These are phyloP conservation scores for Rallus crepitans DNA, from an alignment of 2,797 vertebrate species.

Conservation along the genomic window DNA sequence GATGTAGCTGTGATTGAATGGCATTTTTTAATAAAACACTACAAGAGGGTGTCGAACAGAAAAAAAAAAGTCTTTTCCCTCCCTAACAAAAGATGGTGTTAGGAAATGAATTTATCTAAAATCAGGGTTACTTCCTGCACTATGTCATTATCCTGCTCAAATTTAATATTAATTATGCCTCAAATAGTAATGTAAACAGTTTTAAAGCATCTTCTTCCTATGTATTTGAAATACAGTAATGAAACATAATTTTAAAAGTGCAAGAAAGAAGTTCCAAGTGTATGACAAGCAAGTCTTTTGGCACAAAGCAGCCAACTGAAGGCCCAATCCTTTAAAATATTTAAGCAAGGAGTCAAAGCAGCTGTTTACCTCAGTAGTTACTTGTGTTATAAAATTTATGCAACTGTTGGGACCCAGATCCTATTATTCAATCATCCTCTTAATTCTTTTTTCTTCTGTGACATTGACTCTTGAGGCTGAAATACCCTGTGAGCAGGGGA, in stretches of 20 bases:
- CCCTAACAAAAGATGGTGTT: not conserved
- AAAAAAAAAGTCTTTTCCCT: not conserved
- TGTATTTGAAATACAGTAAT: not conserved
- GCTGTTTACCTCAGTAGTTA: not conserved
- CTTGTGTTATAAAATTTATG: not conserved
- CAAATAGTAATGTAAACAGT: not conserved
- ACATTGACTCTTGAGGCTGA: not conserved
- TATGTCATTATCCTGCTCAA: not conserved
- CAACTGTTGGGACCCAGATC: not conserved
- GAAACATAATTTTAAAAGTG: not conserved
- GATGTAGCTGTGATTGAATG: not conserved
- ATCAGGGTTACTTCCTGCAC: not conserved
- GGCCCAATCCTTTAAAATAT: not conserved
- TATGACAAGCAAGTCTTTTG: not conserved
- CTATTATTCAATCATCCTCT: not conserved
- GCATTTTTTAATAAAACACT: slow-evolving; percentile 29
- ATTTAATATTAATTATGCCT: not conserved
- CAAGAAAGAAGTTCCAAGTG: not conserved
- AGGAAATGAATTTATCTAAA: not conserved
- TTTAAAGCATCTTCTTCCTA: not conserved
- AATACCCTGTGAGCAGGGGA: not conserved
- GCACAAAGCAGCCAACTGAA: not conserved
- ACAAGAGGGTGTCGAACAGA: not conserved
- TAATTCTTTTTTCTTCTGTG: not conserved
- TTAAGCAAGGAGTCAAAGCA: not conserved